Base-by-base conservation (phyloP, 2,888 invertebrate species). In the Piscicola geometra region DNA sequence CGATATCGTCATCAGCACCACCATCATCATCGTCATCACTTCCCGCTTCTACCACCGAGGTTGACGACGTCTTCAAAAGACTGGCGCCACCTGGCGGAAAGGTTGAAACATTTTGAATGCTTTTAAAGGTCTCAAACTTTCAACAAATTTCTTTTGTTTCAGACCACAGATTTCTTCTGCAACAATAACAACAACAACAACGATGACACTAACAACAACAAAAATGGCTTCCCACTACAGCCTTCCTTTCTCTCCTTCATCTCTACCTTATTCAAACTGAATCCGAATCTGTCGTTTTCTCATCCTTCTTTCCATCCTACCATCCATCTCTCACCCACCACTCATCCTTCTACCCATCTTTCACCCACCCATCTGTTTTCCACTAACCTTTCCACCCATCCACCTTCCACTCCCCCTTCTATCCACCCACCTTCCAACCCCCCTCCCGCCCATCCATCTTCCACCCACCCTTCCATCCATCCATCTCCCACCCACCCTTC, bases 1-100 rank as follows among this genome's bases (percentile, higher is more conserved):
- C 75, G 47, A 1, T 68, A 50, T 68, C 75, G 32, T 68, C 52
- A 50, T 47, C 68, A 32, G 41, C 75, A 68, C 67, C 68, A 47
- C 67, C 75, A 47, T 75, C 68, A 41, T 70, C 70, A 41, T 35
- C 47, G 25, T 35, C 70, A 41, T 35, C 47, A 21, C 21, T 25
- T 41, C 15, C 41, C 15, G 5, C 41, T 41, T 41, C 41, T 41
- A 9, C 41, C 41, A 41, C 15, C 15, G 41, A 9, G 41, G 41
- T 41, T 9, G 5, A 9, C 41, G 41, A 9, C 41, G 15, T 15
- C n/a, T 25, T 56, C 60, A 56, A 56, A 56, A 15, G 15, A 5
- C 60, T 56, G 3, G 15, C n/a, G 60, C 9, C 60, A 56, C 25
- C 60, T 56, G n/a, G 21, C 60, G 60, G n/a, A 56, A 5, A 56